Percentiles rank a stretch among this genome's conserved stretches.
These are phyloP conservation scores for Smittia sp. DNA, from an alignment of 2,888 invertebrate species.

Conservation along the genomic window DNA sequence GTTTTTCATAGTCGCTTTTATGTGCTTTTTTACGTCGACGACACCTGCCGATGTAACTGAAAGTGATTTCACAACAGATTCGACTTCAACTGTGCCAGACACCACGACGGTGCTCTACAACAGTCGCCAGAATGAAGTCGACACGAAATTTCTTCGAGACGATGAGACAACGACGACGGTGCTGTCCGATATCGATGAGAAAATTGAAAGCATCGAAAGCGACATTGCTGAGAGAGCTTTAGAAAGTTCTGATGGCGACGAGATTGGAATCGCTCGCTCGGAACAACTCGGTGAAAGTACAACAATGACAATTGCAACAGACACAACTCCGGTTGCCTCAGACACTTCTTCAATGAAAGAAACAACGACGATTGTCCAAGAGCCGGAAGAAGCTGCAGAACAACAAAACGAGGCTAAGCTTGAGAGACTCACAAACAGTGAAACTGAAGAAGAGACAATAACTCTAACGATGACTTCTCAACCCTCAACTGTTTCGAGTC, in stretches of 20 bases:
- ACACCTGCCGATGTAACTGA: background rate
- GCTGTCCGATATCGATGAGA: background rate
- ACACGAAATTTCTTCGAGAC: background rate
- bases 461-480: background rate
- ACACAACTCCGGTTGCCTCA: too few relatives aligned
- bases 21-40: background rate
- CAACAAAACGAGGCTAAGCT: background rate
- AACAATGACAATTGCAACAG: background rate
- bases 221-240: background rate
- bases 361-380: background rate
- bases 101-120: background rate
- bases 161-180: background rate
- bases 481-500: too few relatives aligned
- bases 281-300: background rate
- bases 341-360: background rate
- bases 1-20: background rate
- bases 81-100: background rate
- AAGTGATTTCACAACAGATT: background rate
- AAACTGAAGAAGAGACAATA: background rate
- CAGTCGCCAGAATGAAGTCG: background rate
- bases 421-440: background rate
- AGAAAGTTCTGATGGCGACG: background rate
- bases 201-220: background rate
- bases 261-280: background rate
- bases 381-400: background rate